These are phyloP conservation scores for Drosophila pseudoobscura DNA, from an alignment of 1,140 invertebrate species.

Conservation along the genomic window DNA sequence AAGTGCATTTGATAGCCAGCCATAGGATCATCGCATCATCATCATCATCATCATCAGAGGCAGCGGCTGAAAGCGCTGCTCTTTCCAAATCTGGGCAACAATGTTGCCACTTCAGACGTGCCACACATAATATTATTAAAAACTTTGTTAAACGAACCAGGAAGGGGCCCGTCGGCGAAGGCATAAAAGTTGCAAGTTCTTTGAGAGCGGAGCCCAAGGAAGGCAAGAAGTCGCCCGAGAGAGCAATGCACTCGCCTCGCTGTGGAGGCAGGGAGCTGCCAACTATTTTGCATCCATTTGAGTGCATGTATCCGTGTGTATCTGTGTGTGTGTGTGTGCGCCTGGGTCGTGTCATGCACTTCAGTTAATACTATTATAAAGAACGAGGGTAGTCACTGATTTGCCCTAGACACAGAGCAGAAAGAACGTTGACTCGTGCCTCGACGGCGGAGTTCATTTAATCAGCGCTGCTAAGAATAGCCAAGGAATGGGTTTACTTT, in stretches of 20 bases:
- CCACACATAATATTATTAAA: constrained; percentile 78
- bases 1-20: constrained; percentile 24
- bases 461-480: too few relatives aligned
- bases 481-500: too few relatives aligned
- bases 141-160: constrained; percentile 30
- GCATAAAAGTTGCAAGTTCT: constrained; percentile 75
- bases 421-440: constrained; percentile 35
- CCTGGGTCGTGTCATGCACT: constrained; percentile 23
- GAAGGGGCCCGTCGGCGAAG: constrained; percentile 32
- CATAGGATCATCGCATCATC: neutral
- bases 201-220: neutral
- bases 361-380: constrained; percentile 46
- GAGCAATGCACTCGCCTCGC: constrained; percentile 51
- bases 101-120: constrained; percentile 68
- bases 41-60: neutral
- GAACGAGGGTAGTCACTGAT: constrained; percentile 41
- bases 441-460: neutral
- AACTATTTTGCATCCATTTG: constrained; percentile 75
- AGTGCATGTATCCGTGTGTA: constrained; percentile 30
- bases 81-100: constrained; percentile 46
- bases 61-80: neutral
- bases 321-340: neutral
- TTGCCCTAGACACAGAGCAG: constrained; percentile 23
- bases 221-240: neutral
- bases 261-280: constrained; percentile 60